Conservation (phyloP, 2,797 vertebrate genomes). For the Pipistrellus pygmaeus region DNA sequence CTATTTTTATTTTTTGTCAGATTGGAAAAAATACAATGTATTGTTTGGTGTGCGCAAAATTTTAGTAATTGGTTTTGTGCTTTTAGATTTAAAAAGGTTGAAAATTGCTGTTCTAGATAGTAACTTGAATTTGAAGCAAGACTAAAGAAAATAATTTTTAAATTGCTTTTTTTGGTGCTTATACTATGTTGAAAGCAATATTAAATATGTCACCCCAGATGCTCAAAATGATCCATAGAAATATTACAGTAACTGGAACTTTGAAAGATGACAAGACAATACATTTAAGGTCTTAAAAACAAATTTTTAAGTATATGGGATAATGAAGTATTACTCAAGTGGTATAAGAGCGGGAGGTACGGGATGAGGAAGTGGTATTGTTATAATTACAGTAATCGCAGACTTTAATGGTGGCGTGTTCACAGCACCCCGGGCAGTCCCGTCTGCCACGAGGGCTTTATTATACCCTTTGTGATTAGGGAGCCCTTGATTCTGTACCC, state of each 20-base stretch:
- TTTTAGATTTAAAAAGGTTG: not conserved
- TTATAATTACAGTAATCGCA: slow-evolving; percentile 5
- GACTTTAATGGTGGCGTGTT: not conserved
- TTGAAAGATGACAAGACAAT: slow-evolving; percentile 53
- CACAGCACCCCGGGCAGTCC: not conserved
- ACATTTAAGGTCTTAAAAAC: slow-evolving; percentile 13
- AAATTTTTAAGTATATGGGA: slow-evolving; percentile 39
- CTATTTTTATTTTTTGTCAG: not conserved
- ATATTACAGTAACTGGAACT: not conserved
- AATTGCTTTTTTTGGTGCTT: slow-evolving; percentile 50
- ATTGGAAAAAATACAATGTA: not conserved
- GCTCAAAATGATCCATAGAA: slow-evolving; percentile 31
- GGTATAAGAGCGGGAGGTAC: not conserved
- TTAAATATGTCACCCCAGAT: not conserved
- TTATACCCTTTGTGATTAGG: not conserved
- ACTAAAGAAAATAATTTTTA: slow-evolving; percentile 38
- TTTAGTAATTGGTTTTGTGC: not conserved
- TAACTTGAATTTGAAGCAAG: slow-evolving; percentile 47
- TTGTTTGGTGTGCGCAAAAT: not conserved
- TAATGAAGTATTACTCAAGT: slow-evolving; percentile 39
- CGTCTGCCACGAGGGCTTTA: not conserved
- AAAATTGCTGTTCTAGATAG: not conserved
- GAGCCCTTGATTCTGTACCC: not conserved
- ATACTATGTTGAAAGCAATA: slow-evolving; percentile 42
- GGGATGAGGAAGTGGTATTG: not conserved